Evolutionary conservation across 2,797 vertebrate genomes (phyloP), one percentile per base, ranked within the genome.

Genomic region (Streptopelia turtur): DNA sequence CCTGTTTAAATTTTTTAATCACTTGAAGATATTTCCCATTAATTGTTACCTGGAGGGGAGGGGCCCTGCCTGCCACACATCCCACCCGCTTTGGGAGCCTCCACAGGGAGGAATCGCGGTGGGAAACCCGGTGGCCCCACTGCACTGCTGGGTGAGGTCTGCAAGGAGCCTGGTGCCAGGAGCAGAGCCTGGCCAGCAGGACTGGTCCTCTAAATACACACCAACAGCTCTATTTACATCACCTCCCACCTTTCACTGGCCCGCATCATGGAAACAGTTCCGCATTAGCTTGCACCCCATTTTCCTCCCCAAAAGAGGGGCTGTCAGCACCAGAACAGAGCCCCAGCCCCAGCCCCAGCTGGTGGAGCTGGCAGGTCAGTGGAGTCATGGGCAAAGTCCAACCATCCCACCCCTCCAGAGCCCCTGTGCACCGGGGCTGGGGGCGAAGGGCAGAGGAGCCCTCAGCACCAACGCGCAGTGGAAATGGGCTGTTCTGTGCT

Each of bases 1-100:
- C 92, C 92, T 93, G 81, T 71, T 97, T 95, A 71, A 90, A 90
- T 75, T 94, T 97, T 96, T 95, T 94, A 95, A 97, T 87, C 83
- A 52, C 77, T 95, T 90, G 35, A 89, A 88, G 89, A 37, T 91
- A 77, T 88, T 90, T 95, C 77, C 61, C 6, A 16, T 17, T 83
- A 86, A 82, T 65, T 63, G 74, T 76, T 86, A 69, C 57, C 35
- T 47, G 8, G 47, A 30, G 7, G 35, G 30, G n/a, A 53, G 50
- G 28, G 56, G 24, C 6, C n/a, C 47, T 47, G 47, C 49, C 56
- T 75, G 49, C 72, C 37, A 70, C 31, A 70, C 4, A 30, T 45
- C 56, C n/a, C 56, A 59, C 4, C 11, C 13, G 22, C 52, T 52
- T 72, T 0, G 0, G 50, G 24, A 68, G 22, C 45, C 23, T n/a